These are phyloP conservation scores for Sardina pilchardus DNA, from an alignment of 2,113 vertebrate species.

Conservation along the genomic window DNA sequence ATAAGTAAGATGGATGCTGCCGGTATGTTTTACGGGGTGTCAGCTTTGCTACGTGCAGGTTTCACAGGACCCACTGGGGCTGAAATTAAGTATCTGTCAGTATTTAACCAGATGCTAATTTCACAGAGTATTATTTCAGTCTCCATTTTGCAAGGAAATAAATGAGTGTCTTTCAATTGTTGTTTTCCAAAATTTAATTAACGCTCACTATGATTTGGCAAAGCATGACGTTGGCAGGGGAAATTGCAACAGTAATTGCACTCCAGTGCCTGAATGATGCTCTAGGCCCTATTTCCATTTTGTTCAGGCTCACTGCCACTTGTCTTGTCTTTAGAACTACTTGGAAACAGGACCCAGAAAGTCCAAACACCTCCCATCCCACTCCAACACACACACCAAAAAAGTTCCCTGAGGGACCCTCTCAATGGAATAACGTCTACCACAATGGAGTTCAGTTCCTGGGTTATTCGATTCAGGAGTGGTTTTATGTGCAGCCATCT, in stretches of 20 bases:
- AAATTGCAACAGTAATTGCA: background rate
- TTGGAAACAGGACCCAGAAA: constrained; percentile 10
- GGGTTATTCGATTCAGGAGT: background rate
- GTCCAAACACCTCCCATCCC: background rate
- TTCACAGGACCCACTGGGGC: background rate
- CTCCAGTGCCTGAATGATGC: background rate
- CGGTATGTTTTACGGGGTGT: background rate
- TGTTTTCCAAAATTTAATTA: background rate
- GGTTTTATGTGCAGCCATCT: constrained; percentile 19
- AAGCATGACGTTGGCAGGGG: background rate
- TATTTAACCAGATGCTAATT: constrained; percentile 10
- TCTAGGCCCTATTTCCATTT: background rate
- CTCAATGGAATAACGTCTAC: background rate
- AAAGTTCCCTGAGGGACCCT: background rate
- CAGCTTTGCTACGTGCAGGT: background rate
- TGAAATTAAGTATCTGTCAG: constrained; percentile 9
- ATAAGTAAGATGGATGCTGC: background rate
- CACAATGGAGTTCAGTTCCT: background rate
- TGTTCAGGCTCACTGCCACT: background rate
- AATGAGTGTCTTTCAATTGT: constrained; percentile 4
- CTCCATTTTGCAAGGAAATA: too few species aligned
- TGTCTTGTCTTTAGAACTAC: background rate
- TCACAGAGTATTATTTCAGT: background rate
- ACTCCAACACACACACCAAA: background rate
- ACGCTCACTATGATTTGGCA: background rate